Evolutionary conservation across 1,140 invertebrate species (phyloP), one percentile per base, ranked within the genome.

Genomic region (Periplaneta americana): DNA sequence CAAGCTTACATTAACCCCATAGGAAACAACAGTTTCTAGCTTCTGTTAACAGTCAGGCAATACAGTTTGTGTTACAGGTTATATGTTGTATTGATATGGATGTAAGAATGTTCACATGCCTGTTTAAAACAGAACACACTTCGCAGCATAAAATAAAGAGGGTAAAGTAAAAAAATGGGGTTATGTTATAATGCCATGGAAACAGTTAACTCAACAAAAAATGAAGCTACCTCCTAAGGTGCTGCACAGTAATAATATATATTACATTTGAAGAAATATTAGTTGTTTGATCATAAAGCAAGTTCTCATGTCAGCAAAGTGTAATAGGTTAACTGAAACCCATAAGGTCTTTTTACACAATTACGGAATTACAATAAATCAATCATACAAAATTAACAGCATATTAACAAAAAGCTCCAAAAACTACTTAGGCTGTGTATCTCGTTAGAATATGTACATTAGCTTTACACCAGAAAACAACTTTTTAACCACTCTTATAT

Each of bases 71-170:
- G 33, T 77, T 77, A 34, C 35, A 77, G n/a, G 75, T 34, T 77
- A 77, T 75, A 33, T 8, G 22, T 75, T 75, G 34, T 75, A 75
- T 18, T 77, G 75, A 77, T 77, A 77, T 77, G 75, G 75, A 18
- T 77, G 33, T 77, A 77, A 28, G 13, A 77, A 77, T 77, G 75
- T 77, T 36, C 75, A 77, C 75, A 76, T 76, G 75, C 34, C 75
- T 76, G 75, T 76, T 15, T 1, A 76, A 76, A 76, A 33, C 75
- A 77, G 32, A 77, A 77, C 35, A 34, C 75, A 28, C 75, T 33
- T 77, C 75, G 9, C 35, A 9, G 75, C 28, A 18, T 34, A 77
- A 36, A 33, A 4, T 34, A 22, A 9, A 22, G 15, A 18, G 22
- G 31, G 10, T 22, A 32, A 75, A 2, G 22, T 28, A 34, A 77